Percentiles rank a stretch among this genome's conserved stretches.
Conservation (phyloP, 1,140 invertebrate species). For the Bombus confusus region DNA sequence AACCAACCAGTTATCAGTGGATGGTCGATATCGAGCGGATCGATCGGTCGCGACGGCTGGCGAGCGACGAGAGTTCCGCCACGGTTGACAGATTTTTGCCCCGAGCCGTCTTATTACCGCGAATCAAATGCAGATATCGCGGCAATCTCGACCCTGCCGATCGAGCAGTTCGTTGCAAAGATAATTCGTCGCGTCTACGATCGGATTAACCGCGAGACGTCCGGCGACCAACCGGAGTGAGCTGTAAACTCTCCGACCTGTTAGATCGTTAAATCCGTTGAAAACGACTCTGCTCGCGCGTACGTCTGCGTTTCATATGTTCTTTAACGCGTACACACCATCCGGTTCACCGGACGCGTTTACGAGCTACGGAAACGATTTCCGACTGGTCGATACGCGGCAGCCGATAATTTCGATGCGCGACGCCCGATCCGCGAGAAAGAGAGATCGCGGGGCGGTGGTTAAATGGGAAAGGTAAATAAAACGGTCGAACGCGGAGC, state of each 20-base stretch:
- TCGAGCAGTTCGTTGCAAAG: slow-evolving; percentile 1
- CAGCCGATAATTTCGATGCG: slow-evolving; percentile 32
- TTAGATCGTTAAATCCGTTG: not conserved
- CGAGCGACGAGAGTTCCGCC: not conserved
- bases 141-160: not conserved
- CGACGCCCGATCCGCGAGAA: not conserved
- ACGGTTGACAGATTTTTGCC: slow-evolving; percentile 26
- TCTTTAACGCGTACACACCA: not conserved
- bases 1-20: not conserved
- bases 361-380: slow-evolving; percentile 3
- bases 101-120: slow-evolving; percentile 20
- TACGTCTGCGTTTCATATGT: too few species aligned
- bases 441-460: not conserved
- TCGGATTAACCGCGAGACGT: slow-evolving; percentile 29
- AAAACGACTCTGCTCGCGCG: not conserved
- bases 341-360: not conserved
- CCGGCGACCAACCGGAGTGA: too few species aligned
- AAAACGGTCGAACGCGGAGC: slow-evolving; percentile 39
- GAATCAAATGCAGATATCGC: slow-evolving; percentile 14
- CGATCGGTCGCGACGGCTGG: slow-evolving; percentile 1
- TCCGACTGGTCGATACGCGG: not conserved
- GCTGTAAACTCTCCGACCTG: not conserved
- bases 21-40: not conserved
- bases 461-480: slow-evolving; percentile 32
- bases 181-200: slow-evolving; percentile 29